Evolutionary conservation across 2,113 vertebrate species (phyloP).

Genomic region (Daboia siamensis): DNA sequence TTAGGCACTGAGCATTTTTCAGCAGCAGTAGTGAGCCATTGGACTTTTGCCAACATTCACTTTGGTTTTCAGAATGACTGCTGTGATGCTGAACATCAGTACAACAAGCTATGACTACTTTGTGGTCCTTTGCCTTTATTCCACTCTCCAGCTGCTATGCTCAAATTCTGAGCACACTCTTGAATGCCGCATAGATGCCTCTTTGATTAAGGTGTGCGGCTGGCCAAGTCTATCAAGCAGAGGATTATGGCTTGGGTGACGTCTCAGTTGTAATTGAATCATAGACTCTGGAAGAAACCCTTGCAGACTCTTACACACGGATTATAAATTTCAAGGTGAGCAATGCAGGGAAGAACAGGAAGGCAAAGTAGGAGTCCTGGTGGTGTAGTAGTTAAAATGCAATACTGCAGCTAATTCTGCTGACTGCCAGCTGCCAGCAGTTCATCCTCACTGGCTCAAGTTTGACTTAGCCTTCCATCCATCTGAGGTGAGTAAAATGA

Average conservation of each 20-base stretch:
- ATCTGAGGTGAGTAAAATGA: neutral
- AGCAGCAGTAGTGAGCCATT: constrained; percentile 37
- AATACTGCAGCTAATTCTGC: neutral
- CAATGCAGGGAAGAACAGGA: neutral
- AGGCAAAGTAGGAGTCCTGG: neutral
- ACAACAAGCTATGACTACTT: neutral
- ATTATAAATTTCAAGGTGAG: neutral
- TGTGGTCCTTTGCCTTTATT: neutral
- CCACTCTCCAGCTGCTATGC: neutral
- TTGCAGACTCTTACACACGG: neutral
- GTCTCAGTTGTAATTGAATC: constrained; percentile 14
- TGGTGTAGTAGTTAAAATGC: neutral
- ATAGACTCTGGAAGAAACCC: constrained; percentile 3
- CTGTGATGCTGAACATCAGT: neutral
- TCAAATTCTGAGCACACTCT: constrained; percentile 5
- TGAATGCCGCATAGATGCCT: constrained; percentile 6
- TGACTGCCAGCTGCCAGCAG: neutral
- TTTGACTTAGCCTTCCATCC: neutral
- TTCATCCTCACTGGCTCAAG: neutral
- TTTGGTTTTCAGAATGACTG: neutral
- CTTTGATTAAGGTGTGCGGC: constrained; percentile 18
- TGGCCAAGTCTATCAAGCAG: constrained; percentile 20
- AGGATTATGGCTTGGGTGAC: constrained; percentile 12
- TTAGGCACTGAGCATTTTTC: constrained; percentile 36
- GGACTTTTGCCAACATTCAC: neutral